A percentile compares a stretch with the other conserved stretches of the same genome.
Conservation (phyloP, 1,140 invertebrate genomes). For the Zeugodacus cucurbitae region DNA sequence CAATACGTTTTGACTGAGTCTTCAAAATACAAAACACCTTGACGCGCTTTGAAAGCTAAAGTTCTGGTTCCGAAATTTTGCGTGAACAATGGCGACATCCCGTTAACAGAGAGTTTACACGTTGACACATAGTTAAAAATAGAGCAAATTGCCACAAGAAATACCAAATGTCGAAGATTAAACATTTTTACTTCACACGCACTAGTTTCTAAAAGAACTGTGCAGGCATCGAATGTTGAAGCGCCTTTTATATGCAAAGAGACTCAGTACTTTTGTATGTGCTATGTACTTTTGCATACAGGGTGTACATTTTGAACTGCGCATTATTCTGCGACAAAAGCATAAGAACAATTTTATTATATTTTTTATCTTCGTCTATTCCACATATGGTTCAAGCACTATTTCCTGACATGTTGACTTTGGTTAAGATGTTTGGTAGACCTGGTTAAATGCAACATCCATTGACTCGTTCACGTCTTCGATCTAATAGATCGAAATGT, state of each 20-base stretch:
- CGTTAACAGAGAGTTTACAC: not conserved
- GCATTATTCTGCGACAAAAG: too few relatives aligned
- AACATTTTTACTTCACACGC: not conserved
- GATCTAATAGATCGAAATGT: too few relatives aligned
- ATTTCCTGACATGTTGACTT: too few relatives aligned
- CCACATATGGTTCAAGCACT: too few relatives aligned
- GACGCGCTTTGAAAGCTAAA: not conserved
- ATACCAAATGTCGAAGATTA: not conserved
- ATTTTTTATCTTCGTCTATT: too few relatives aligned
- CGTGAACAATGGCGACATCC: not conserved
- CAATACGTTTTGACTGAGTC: not conserved
- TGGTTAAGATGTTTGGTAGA: too few relatives aligned
- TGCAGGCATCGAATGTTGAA: not conserved
- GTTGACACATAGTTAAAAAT: not conserved
- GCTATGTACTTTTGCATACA: not conserved
- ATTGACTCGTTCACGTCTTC: too few relatives aligned
- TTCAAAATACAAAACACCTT: not conserved
- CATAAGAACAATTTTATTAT: too few relatives aligned
- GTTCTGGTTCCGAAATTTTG: not conserved
- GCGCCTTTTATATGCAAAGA: not conserved
- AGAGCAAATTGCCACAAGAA: not conserved
- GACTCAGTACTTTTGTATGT: too few relatives aligned
- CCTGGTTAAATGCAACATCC: too few relatives aligned
- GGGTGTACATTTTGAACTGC: not conserved
- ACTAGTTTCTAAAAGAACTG: not conserved